Evolutionary conservation across 2,888 invertebrate genomes (phyloP).

Genomic region (Adelognathus sp.): DNA sequence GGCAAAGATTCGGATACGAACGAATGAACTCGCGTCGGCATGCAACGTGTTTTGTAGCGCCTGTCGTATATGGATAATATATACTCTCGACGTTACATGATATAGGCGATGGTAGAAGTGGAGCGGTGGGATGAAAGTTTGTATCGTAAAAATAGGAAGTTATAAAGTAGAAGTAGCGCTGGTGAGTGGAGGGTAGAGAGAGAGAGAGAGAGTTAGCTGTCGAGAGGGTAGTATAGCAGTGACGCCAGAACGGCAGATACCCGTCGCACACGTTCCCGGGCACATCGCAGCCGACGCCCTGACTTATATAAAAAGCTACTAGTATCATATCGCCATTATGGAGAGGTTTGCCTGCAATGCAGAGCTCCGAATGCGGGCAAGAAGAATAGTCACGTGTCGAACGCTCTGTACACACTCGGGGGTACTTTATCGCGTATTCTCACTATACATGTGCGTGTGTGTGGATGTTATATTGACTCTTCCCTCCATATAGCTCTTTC

Average conservation of each 20-base stretch:
- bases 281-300: constrained; percentile 41
- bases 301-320: constrained; percentile 49
- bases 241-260: constrained; percentile 48
- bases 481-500: background rate
- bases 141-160: constrained; percentile 57
- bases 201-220: background rate
- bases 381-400: constrained; percentile 54
- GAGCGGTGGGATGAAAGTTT: constrained; percentile 49
- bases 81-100: constrained; percentile 20
- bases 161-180: constrained; percentile 30
- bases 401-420: constrained; percentile 29
- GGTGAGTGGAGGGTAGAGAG: background rate
- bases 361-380: constrained; percentile 47
- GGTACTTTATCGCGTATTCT: background rate
- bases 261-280: constrained; percentile 10
- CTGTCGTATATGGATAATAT: constrained; percentile 25
- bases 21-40: background rate
- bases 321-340: constrained; percentile 56
- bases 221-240: constrained; percentile 12
- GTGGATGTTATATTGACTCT: background rate
- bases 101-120: constrained; percentile 21
- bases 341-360: constrained; percentile 53
- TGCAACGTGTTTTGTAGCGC: background rate
- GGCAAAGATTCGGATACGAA: constrained; percentile 4
- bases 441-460: background rate